A percentile compares a stretch with the other conserved stretches of the same genome.
These are phyloP conservation scores for Echinometra lucunter DNA, from an alignment of 53 echinoderm and acorn worm genomes.

Conservation along the genomic window DNA sequence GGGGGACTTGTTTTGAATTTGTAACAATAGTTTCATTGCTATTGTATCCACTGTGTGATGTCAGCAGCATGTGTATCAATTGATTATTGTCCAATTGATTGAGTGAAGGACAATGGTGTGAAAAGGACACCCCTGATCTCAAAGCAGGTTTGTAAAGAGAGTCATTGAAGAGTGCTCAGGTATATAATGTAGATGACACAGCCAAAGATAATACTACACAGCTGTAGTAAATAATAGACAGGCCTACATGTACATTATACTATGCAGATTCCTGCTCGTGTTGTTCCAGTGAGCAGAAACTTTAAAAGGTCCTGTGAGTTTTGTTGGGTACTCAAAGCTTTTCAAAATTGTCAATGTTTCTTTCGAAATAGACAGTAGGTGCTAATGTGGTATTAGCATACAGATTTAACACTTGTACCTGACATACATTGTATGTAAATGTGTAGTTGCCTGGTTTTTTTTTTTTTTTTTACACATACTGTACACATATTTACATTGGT, in stretches of 20 bases:
- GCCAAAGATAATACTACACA: neutral
- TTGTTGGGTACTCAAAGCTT: neutral
- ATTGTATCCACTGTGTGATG: neutral
- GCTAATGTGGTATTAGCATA: too few relatives aligned
- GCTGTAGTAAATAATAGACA: neutral
- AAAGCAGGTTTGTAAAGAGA: neutral
- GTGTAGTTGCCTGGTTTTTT: too few relatives aligned
- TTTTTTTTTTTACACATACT: too few relatives aligned
- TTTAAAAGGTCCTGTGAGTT: neutral
- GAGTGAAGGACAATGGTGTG: conserved; percentile 1
- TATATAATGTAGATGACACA: neutral
- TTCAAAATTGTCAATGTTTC: neutral
- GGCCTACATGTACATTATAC: neutral
- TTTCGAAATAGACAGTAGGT: neutral
- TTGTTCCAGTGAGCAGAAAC: neutral
- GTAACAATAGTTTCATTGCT: neutral
- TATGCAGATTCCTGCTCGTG: neutral
- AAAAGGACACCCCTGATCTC: conserved; percentile 13
- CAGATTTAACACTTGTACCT: too few relatives aligned
- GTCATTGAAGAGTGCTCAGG: conserved; percentile 37
- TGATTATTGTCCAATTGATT: conserved; percentile 18
- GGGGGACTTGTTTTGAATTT: neutral
- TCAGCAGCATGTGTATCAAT: conserved; percentile 16
- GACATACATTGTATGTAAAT: too few relatives aligned
- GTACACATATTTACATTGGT: too few relatives aligned